Conservation (phyloP, 1,140 invertebrate genomes). For the Chironomus tepperi region DNA sequence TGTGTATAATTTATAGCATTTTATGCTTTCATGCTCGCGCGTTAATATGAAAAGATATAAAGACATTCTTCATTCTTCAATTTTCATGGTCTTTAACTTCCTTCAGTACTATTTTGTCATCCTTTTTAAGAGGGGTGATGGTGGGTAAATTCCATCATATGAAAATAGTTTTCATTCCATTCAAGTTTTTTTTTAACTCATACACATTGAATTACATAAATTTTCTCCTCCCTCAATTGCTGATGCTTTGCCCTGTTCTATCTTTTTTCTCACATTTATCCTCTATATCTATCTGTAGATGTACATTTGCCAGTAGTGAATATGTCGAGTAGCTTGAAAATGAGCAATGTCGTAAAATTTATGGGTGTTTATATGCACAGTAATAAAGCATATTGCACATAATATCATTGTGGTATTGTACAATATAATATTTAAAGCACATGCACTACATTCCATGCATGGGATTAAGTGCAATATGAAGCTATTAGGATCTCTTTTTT, state of each 20-base stretch:
- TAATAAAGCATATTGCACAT: slow-evolving; percentile 21
- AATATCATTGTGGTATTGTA: not conserved
- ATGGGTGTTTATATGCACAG: slow-evolving; percentile 17
- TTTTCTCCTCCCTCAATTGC: not conserved
- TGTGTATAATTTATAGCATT: not conserved
- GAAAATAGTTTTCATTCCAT: slow-evolving; percentile 9
- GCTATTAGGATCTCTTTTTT: not conserved
- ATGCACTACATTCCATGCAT: not conserved
- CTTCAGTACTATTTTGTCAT: too few relatives aligned
- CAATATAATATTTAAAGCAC: not conserved
- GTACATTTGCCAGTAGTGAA: too few relatives aligned
- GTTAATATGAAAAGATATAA: not conserved
- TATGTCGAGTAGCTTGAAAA: not conserved
- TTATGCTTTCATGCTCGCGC: not conserved
- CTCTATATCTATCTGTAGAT: too few relatives aligned
- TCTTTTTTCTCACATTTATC: too few relatives aligned
- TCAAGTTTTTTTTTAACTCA: slow-evolving; percentile 1
- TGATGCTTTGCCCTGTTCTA: too few relatives aligned
- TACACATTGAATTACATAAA: not conserved
- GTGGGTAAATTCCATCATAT: not conserved
- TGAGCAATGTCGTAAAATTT: slow-evolving; percentile 19
- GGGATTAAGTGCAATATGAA: not conserved
- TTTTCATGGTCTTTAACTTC: not conserved
- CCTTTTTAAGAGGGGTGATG: not conserved
- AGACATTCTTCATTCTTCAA: slow-evolving; percentile 1